Evolutionary conservation across 2,888 invertebrate species (phyloP), one percentile per base, ranked within the genome.

Genomic region (Mycalesis mineus): DNA sequence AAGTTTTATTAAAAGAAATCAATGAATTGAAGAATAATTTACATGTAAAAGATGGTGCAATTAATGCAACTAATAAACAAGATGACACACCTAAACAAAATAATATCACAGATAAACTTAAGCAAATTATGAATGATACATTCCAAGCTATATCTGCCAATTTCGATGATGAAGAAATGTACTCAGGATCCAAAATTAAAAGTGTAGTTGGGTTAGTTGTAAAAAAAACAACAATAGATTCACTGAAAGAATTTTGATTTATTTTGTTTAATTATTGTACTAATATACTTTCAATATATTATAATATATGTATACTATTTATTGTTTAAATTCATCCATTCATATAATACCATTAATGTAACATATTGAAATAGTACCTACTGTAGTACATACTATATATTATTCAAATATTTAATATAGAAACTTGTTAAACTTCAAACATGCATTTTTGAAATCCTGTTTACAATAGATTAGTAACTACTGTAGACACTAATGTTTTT

Each of bases 121-220:
- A 88, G 72, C 68, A 67, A 62, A 75, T 88, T 49, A 88, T 88
- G 84, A 88, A 88, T 75, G 73, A 80, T 58, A 83, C 83, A 69
- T 88, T 77, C 65, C 82, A 77, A 69, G 72, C 77, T 9, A 73
- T 88, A 63, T 75, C 80, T 55, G 60, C 63, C 22, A 80, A 82
- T 67, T 85, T 88, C 68, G 73, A 80, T 52, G 70, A 69, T 61
- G 63, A 69, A 57, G 68, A 73, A 60, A 65, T 45, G 31, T 88
- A 88, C 63, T 64, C 74, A 39, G 88, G 87, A 42, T 74, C 75
- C 61, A 61, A 57, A 52, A 67, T 87, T n/a, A 88, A 83, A 70
- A 74, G 64, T 64, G 69, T 79, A 39, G 71, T 82, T 55, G 87
- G 75, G 44, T 64, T 72, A 55, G 74, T 85, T 3, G 84, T 88